These are phyloP conservation scores for Archegozetes longisetosus DNA, from an alignment of 1,140 invertebrate genomes.

Conservation along the genomic window DNA sequence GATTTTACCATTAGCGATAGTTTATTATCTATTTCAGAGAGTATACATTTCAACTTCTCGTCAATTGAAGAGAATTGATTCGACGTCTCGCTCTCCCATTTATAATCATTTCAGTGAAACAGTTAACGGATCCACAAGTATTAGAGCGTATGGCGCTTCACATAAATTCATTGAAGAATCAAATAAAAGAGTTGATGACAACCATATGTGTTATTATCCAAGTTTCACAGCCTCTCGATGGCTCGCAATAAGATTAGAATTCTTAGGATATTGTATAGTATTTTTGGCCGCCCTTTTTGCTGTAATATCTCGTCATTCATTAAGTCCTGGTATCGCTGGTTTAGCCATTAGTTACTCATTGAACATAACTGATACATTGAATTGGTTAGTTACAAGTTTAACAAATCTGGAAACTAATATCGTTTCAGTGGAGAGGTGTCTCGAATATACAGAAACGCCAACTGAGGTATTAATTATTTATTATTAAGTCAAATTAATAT, in stretches of 20 bases:
- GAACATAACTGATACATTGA: constrained; percentile 45
- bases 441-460: constrained; percentile 49
- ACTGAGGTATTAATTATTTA: constrained; percentile 28
- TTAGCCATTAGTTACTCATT: constrained; percentile 75
- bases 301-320: constrained; percentile 49
- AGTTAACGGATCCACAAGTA: constrained; percentile 28
- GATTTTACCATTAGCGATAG: constrained; percentile 36
- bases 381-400: constrained; percentile 41
- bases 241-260: constrained; percentile 30
- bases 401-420: constrained; percentile 47
- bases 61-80: constrained; percentile 38
- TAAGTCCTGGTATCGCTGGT: constrained; percentile 61
- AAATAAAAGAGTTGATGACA: constrained; percentile 31
- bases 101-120: constrained; percentile 37
- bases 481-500: too few relatives aligned
- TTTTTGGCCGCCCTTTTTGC: constrained; percentile 61
- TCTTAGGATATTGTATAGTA: constrained; percentile 25
- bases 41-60: constrained; percentile 37
- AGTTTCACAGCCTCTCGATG: constrained; percentile 25
- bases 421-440: constrained; percentile 43
- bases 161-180: not conserved
- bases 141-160: constrained; percentile 26
- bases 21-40: constrained; percentile 40
- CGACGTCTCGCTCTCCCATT: constrained; percentile 36
- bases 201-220: constrained; percentile 33